phyloP scores from a whole-genome alignment of 1,140 invertebrate genomes.

The Nebria ingens region DNA sequence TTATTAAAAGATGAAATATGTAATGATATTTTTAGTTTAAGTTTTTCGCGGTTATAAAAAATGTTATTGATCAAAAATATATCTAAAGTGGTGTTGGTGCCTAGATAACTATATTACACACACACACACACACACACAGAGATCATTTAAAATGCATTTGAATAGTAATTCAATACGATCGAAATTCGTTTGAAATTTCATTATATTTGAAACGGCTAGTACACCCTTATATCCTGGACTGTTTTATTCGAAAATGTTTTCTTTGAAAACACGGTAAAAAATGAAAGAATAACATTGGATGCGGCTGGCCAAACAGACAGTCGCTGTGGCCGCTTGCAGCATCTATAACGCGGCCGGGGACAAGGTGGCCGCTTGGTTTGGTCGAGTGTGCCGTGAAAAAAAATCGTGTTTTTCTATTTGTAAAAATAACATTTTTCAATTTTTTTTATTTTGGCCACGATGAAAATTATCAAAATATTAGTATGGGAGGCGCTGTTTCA shows the following conservation, averaged over 20 bases:
- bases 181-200: too few relatives aligned
- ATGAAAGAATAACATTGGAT: constrained; percentile 24
- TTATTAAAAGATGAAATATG: too few relatives aligned
- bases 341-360: not conserved
- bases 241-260: constrained; percentile 17
- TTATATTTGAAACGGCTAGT: not conserved
- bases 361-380: not conserved
- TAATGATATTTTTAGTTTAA: too few relatives aligned
- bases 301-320: not conserved
- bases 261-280: constrained; percentile 23
- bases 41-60: too few relatives aligned
- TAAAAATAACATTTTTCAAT: constrained; percentile 17
- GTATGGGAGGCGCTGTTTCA: too few relatives aligned
- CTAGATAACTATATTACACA: too few relatives aligned
- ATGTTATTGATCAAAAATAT: too few relatives aligned
- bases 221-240: not conserved
- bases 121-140: too few relatives aligned
- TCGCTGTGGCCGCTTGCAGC: not conserved
- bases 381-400: constrained; percentile 3
- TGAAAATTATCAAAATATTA: constrained; percentile 8
- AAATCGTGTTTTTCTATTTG: constrained; percentile 17
- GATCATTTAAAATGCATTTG: too few relatives aligned
- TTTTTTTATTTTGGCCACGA: constrained; percentile 11
- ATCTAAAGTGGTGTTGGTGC: too few relatives aligned
- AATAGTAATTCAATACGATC: too few relatives aligned